phyloP scores from a whole-genome alignment of 1,140 invertebrate species.

The Ceratina australensis region DNA sequence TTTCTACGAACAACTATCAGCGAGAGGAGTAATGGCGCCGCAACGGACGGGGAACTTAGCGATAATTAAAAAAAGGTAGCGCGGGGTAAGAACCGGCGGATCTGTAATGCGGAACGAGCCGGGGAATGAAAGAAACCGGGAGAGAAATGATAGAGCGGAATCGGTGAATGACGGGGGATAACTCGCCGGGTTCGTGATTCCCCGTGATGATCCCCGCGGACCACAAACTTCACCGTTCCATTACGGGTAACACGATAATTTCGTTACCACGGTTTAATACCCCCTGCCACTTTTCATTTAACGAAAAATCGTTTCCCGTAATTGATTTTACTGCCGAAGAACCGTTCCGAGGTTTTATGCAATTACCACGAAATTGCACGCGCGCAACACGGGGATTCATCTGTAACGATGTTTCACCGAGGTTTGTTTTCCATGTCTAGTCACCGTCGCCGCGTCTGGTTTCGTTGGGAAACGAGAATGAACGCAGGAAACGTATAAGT shows the following conservation, averaged over 20 bases:
- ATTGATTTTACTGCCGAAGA: not conserved
- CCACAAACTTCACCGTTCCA: slow-evolving; percentile 21
- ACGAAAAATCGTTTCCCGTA: not conserved
- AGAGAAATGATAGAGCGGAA: slow-evolving; percentile 12
- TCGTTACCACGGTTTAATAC: not conserved
- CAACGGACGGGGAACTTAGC: no score
- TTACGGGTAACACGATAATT: not conserved
- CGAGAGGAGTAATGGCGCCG: no score
- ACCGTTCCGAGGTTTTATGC: not conserved
- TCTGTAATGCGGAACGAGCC: not conserved
- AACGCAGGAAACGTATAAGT: no score
- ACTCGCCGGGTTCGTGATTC: not conserved
- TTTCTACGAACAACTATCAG: no score
- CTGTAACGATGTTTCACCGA: no score
- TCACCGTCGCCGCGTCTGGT: no score
- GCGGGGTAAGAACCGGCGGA: no score
- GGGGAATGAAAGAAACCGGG: not conserved
- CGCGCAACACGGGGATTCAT: no score
- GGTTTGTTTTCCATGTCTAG: no score
- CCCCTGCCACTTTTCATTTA: not conserved
- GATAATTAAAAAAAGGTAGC: no score
- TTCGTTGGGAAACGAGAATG: no score
- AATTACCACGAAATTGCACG: no score
- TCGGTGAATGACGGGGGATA: not conserved
- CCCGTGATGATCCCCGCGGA: not conserved